Evolutionary conservation across 2,797 vertebrate genomes (phyloP), one percentile per base, ranked within the genome.

Genomic region (Pangasius mekongensis): DNA sequence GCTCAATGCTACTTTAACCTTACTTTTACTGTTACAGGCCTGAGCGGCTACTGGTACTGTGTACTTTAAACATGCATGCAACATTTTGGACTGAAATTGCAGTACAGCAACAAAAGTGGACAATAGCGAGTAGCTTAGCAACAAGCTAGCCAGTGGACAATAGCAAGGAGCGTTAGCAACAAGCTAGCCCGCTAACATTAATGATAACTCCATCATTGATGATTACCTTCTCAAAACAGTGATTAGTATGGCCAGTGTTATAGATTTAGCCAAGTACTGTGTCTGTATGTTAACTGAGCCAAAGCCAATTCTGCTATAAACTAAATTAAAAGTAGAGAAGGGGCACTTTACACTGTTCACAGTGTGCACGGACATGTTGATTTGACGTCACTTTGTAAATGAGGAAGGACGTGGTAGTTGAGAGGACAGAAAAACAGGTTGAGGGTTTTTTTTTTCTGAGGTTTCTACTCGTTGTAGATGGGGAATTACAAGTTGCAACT

Each of bases 21-120:
- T 52, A 80, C 16, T 30, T 78, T 78, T 78, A 47, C 71, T 47
- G 71, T 47, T 74, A 54, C 49, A 54, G n/a, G n/a, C 76, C n/a
- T 33, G 49, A 78, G n/a, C 56, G 76, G n/a, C 11, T 78, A 54
- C n/a, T 27, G 39, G 71, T 47, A 27, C 5, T 74, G 39, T 47
- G 71, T 27, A 73, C 36, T 24, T 43, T 24, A 73, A 74, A 74
- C 22, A 74, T 74, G 22, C 4, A 47, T 49, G 20, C 43, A 49
- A 47, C 43, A 27, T 49, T 76, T 76, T n/a, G 11, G 47, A 30
- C 13, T 27, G 74, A 77, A 77, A 27, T 13, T 47, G 39, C 20
- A 52, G 47, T 16, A 52, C 5, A 77, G 22, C 24, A 77, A 16
- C 24, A 52, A 76, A 24, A 76, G 27, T 13, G 5, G 47, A 76